These are phyloP conservation scores for Pristionchus fissidentatus DNA, from an alignment of 2,888 invertebrate genomes.

Conservation along the genomic window DNA sequence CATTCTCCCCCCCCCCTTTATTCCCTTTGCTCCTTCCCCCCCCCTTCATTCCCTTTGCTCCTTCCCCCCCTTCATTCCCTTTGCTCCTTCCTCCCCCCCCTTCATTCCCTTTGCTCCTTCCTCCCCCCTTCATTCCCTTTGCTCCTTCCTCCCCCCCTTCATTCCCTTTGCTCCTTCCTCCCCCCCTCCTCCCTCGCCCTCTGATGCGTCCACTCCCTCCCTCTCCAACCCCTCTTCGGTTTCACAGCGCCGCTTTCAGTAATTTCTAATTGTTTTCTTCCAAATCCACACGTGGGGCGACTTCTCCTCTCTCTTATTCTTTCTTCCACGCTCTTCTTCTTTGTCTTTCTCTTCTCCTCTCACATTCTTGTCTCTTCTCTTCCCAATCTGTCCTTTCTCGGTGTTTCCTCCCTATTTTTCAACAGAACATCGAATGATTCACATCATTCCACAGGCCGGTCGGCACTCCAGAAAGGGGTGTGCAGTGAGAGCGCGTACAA, in stretches of 20 bases:
- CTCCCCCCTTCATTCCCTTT: not conserved
- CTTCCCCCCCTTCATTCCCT: conserved; percentile 19
- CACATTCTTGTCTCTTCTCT: conserved; percentile 21
- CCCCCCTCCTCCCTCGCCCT: not conserved
- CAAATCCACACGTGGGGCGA: conserved; percentile 28
- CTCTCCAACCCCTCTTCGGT: not conserved
- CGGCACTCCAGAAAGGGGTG: too few species aligned
- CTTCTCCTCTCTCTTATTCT: conserved; percentile 15
- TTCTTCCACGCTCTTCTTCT: conserved; percentile 44
- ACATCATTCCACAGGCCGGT: not conserved
- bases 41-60: too few species aligned
- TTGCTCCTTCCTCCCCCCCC: not conserved
- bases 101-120: not conserved
- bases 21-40: too few species aligned
- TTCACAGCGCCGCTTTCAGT: not conserved
- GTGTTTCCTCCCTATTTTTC: conserved; percentile 52
- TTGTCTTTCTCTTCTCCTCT: conserved; percentile 23
- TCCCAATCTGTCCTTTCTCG: conserved; percentile 37
- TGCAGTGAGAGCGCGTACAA: too few species aligned
- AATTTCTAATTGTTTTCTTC: conserved; percentile 35
- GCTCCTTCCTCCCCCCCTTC: conserved; percentile 35
- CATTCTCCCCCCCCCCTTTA: too few species aligned
- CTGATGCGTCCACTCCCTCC: too few species aligned
- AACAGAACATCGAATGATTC: conserved; percentile 52
- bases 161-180: conserved; percentile 11